Evolutionary conservation across 2,113 vertebrate species (phyloP).

Genomic region (Zapus hudsonius): DNA sequence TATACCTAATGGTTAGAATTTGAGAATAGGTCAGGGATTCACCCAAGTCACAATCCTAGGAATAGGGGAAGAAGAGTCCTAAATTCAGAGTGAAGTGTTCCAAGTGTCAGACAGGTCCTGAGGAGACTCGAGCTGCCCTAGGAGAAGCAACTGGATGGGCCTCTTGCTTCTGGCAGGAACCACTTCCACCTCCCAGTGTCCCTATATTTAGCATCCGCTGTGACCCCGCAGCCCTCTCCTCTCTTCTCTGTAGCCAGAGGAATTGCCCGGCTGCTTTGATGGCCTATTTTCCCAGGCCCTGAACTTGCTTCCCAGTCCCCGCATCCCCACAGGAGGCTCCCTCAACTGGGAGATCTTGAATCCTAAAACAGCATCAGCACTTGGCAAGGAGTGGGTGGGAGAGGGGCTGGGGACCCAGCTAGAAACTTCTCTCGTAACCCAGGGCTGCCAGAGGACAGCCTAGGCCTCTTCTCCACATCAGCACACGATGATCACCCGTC

Average conservation of each 20-base stretch:
- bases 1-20: background rate
- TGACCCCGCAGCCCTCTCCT: conserved; percentile 52
- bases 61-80: background rate
- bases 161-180: conserved; percentile 65
- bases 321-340: conserved; percentile 9
- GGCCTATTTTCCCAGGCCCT: conserved; percentile 74
- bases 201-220: conserved; percentile 70
- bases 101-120: background rate
- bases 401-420: background rate
- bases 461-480: background rate
- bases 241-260: background rate
- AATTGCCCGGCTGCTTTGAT: conserved; percentile 69
- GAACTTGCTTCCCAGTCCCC: conserved; percentile 24
- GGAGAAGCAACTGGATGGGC: conserved; percentile 27
- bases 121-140: background rate
- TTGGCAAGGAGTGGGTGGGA: background rate
- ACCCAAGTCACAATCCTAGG: background rate
- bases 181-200: conserved; percentile 60
- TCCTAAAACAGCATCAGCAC: conserved; percentile 11
- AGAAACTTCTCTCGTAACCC: background rate
- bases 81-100: background rate
- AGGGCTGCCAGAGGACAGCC: background rate
- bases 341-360: background rate
- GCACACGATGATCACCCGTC: background rate
- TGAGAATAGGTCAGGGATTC: background rate